These are phyloP conservation scores for Euclidia mi DNA, from an alignment of 2,888 invertebrate genomes.

Conservation along the genomic window DNA sequence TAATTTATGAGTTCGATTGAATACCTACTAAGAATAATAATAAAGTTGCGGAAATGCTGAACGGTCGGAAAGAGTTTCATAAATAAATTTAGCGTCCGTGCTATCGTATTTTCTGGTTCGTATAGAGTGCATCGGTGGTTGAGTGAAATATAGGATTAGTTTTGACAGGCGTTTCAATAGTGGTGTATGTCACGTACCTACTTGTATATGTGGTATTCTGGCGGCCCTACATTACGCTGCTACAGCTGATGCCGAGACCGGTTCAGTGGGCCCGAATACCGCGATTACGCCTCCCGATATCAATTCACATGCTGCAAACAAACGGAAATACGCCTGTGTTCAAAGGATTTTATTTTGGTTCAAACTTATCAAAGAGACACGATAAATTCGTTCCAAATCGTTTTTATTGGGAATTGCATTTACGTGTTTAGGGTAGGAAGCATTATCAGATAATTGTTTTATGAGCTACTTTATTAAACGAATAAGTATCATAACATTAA, in stretches of 20 bases:
- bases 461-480: too few relatives aligned
- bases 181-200: slow-evolving; percentile 68
- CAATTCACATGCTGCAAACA: slow-evolving; percentile 91
- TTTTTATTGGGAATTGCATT: not conserved
- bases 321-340: slow-evolving; percentile 13
- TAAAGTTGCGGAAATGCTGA: slow-evolving; percentile 18
- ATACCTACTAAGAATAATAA: slow-evolving; percentile 17
- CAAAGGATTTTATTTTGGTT: slow-evolving; percentile 3
- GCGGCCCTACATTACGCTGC: slow-evolving; percentile 77
- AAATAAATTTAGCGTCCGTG: slow-evolving; percentile 10
- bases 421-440: too few relatives aligned
- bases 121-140: not conserved
- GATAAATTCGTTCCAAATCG: not conserved
- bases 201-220: slow-evolving; percentile 84
- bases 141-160: slow-evolving; percentile 15
- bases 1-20: slow-evolving; percentile 25
- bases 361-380: not conserved
- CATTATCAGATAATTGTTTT: too few relatives aligned
- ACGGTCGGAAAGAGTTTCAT: slow-evolving; percentile 12
- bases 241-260: slow-evolving; percentile 78
- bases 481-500: too few relatives aligned
- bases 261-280: slow-evolving; percentile 92
- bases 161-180: slow-evolving; percentile 47
- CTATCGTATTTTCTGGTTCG: not conserved
- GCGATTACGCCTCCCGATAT: slow-evolving; percentile 92